Evolutionary conservation across 2,797 vertebrate species (phyloP), one percentile per base, ranked within the genome.

Genomic region (Muscicapa striata): DNA sequence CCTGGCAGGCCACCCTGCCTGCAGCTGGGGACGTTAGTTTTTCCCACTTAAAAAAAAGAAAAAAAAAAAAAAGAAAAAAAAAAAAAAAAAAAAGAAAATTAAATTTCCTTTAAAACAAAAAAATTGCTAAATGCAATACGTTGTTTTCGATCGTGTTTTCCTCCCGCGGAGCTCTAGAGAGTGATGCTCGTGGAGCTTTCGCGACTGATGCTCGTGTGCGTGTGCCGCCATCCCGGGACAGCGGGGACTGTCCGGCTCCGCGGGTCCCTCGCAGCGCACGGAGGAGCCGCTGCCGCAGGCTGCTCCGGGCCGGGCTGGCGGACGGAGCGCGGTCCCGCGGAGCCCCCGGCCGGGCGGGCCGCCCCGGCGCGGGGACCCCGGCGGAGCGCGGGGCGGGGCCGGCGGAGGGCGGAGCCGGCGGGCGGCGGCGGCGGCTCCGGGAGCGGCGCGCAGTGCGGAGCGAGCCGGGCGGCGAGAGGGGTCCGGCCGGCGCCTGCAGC

Each of bases 371-470:
- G 68, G 67, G 84, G 38, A 49, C 62, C 23, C 62, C 82, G 82
- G 49, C 75, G 62, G 64, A 41, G 69, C 51, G 38, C 34, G 34
- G 34, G 38, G 38, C 38, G 38, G 38, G 38, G 38, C 38, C 11
- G 38, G 38, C 38, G 38, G 38, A 38, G 82, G 66, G 84, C 84
- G 91, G 74, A 82, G 95, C 90, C 68, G 79, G 61, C 36, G 78
- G 80, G 45, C 59, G 82, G 49, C 32, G 41, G 91, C 81, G 93
- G 96, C 94, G 93, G 87, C 93, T 90, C 84, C 61, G 73, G 94
- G 88, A 93, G 87, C 72, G 93, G 89, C 40, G 85, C 85, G 67
- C 67, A 88, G 96, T 89, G 92, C 75, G 87, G 95, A 93, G 92
- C 91, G 91, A 76, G 54, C 49, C 87, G 54, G 38, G 82, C 63